Conservation (phyloP, 2,797 vertebrate genomes). For the Sebastes trivittatus region DNA sequence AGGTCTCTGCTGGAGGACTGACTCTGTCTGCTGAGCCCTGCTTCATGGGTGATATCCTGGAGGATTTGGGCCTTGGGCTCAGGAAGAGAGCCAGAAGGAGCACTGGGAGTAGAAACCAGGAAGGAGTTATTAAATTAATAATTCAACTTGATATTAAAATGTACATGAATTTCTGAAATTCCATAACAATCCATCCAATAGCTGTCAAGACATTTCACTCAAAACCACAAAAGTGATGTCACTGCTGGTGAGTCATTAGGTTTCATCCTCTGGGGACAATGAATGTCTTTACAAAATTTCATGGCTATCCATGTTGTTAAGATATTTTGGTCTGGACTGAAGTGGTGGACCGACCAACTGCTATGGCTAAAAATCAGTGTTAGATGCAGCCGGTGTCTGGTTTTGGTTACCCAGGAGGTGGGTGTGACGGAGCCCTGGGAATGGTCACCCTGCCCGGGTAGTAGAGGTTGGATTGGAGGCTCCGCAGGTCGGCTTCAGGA, state of each 20-base stretch:
- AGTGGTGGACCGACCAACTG: neutral
- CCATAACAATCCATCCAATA: neutral
- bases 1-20: slow-evolving; percentile 20
- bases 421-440: slow-evolving; percentile 39
- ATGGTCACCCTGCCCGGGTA: slow-evolving; percentile 66
- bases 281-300: neutral
- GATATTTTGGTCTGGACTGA: neutral
- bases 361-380: neutral
- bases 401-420: slow-evolving; percentile 38
- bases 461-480: slow-evolving; percentile 60
- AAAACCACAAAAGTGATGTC: neutral
- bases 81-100: neutral
- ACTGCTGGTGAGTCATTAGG: neutral
- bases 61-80: slow-evolving; percentile 8
- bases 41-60: slow-evolving; percentile 29
- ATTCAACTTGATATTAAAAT: neutral
- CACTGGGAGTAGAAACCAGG: neutral
- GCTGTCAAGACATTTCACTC: neutral
- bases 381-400: neutral
- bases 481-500: slow-evolving; percentile 62
- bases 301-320: neutral
- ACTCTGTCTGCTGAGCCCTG: slow-evolving; percentile 58
- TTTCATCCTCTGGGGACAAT: neutral
- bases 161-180: neutral
- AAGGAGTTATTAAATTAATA: neutral